phyloP scores from a whole-genome alignment of 2,888 invertebrate species.

The Leucania comma region DNA sequence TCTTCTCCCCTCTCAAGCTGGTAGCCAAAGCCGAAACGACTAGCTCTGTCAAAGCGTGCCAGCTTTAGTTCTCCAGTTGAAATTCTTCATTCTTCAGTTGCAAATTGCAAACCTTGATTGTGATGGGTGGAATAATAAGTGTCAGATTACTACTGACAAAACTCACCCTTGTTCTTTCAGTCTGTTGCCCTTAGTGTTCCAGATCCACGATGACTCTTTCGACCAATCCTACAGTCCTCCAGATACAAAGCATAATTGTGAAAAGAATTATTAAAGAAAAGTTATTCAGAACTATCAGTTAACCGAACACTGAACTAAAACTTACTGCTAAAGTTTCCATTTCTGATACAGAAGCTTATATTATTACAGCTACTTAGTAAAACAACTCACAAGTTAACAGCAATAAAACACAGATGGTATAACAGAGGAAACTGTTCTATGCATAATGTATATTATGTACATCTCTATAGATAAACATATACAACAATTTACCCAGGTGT shows the following conservation, averaged over 20 bases:
- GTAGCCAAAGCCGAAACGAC: no score
- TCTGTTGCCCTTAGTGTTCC: no score
- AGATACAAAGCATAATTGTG: not conserved
- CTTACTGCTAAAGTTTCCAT: not conserved
- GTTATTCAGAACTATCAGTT: not conserved
- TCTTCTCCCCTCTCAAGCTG: no score
- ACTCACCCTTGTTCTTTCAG: no score
- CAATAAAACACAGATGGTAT: conserved; percentile 40
- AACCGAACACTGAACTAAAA: not conserved
- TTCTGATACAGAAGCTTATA: not conserved
- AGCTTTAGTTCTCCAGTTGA: no score
- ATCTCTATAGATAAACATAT: conserved; percentile 28
- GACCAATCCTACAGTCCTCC: no score
- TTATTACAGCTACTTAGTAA: conserved; percentile 12
- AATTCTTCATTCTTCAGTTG: no score
- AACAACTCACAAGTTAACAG: conserved; percentile 13
- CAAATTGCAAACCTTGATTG: no score
- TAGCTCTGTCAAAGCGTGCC: no score
- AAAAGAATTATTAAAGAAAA: conserved; percentile 9
- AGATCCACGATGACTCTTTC: no score
- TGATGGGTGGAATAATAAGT: no score
- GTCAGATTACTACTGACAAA: no score
- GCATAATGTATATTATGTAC: conserved; percentile 34
- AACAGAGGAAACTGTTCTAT: conserved; percentile 30
- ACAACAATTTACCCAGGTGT: conserved; percentile 40